Base-by-base conservation (phyloP, 2,888 invertebrate species). In the Periphyllus acericola region DNA sequence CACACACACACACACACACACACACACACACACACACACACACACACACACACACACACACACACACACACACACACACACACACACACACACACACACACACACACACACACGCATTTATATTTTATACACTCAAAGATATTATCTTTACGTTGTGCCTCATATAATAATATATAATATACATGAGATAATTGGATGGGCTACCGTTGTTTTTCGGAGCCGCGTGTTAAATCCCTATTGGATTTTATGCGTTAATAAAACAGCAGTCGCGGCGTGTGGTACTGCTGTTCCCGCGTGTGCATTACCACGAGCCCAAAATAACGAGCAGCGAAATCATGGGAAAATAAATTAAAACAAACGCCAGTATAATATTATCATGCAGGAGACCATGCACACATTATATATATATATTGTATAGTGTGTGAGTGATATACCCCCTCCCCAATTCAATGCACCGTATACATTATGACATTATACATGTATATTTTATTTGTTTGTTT, bases 141-240 rank as follows among this genome's bases (percentile, higher is more conserved):
- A 4, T 25, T 60, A 60, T 60, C 60, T 60, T 25, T 11, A 46
- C 25, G 60, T 6, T 5, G 21, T 60, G 21, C 25, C 25, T 25
- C 21, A 5, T 3, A 21, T 19, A 25, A 6, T 60, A 60, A 60
- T 60, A 60, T 21, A 21, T 55, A 5, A 46, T 25, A 25, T 25
- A 25, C 46, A 46, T n/a, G 80, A 40, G 36, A 11, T 80, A 80
- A 80, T 80, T 80, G 80, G 80, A 80, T 36, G 40, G 25, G 34
- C 14, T 34, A 34, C 25, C 55, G 17, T 14, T 68, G 46, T 79
- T 79, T 60, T 34, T 55, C 21, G 34, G 79, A 55, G 29, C 34
- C 25, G 21, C 36, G 5, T 80, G 29, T 68, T 68, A 46, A 68
- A 66, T 68, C 68, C 46, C 81, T 36, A 81, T 14, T 68, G 68